phyloP scores from a whole-genome alignment of 2,797 vertebrate genomes.

The Danio tinwini region DNA sequence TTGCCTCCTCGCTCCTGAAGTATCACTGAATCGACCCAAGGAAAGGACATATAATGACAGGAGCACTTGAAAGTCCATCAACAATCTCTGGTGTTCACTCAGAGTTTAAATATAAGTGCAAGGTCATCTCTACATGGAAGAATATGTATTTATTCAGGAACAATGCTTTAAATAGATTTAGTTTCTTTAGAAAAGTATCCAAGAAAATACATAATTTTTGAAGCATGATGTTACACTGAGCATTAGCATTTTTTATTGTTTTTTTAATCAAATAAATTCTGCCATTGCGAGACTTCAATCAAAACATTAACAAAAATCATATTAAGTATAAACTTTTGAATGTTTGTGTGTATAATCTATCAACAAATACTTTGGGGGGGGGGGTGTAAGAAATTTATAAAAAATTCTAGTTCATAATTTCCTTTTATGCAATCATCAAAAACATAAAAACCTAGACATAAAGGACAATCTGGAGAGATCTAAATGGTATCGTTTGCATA shows the following conservation, averaged over 20 bases:
- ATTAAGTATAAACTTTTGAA: neutral
- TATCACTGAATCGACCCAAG: neutral
- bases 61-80: neutral
- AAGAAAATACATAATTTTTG: neutral
- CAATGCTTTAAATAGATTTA: neutral
- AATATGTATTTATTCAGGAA: neutral
- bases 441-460: neutral
- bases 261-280: neutral
- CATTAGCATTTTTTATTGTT: neutral
- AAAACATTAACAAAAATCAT: neutral
- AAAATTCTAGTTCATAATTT: neutral
- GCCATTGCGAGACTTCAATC: neutral
- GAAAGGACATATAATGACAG: neutral
- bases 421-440: constrained; percentile 8
- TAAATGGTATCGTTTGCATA: neutral
- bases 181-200: too few relatives aligned
- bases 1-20: neutral
- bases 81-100: neutral
- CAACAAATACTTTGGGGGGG: neutral
- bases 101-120: constrained; percentile 10
- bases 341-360: neutral
- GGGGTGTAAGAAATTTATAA: neutral
- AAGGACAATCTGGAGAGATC: neutral
- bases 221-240: neutral
- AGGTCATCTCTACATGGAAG: neutral